These are phyloP conservation scores for Cosmorhoe ocellata DNA, from an alignment of 2,888 invertebrate species.

Conservation along the genomic window DNA sequence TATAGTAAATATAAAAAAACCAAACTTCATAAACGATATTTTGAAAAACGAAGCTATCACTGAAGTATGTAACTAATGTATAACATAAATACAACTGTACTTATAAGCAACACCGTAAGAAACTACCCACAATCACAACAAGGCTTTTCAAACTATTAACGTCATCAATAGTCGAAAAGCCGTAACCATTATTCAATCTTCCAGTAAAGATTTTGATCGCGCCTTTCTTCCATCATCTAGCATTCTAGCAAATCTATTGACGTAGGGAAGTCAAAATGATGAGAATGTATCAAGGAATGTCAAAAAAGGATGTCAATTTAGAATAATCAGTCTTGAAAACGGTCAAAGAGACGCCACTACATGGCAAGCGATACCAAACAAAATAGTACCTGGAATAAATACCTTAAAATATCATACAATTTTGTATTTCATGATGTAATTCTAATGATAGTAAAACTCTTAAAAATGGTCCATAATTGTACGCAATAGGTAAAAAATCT, in stretches of 20 bases:
- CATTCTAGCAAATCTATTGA: conserved; percentile 53
- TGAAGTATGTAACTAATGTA: conserved; percentile 21
- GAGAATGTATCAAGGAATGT: conserved; percentile 66
- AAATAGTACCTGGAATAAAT: conserved; percentile 66
- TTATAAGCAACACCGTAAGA: conserved; percentile 27
- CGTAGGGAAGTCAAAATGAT: conserved; percentile 38
- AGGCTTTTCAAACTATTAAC: conserved; percentile 71
- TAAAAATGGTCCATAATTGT: conserved; percentile 76
- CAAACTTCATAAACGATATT: conserved; percentile 8
- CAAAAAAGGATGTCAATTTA: conserved; percentile 68
- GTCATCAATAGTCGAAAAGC: conserved; percentile 71
- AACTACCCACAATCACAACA: conserved; percentile 42
- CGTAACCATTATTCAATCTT: conserved; percentile 56
- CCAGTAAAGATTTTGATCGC: no score
- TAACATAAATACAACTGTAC: conserved; percentile 24
- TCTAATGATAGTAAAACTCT: conserved; percentile 48
- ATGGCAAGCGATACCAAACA: conserved; percentile 41
- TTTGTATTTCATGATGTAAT: conserved; percentile 36
- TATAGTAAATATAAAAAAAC: conserved; percentile 3
- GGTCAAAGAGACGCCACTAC: conserved; percentile 56
- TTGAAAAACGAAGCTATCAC: conserved; percentile 13
- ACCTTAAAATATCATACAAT: conserved; percentile 64
- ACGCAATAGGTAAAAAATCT: conserved; percentile 79
- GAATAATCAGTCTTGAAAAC: conserved; percentile 80
- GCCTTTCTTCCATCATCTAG: conserved; percentile 42